phyloP scores from a whole-genome alignment of 2,888 invertebrate genomes.

The Cheilosia urbana region DNA sequence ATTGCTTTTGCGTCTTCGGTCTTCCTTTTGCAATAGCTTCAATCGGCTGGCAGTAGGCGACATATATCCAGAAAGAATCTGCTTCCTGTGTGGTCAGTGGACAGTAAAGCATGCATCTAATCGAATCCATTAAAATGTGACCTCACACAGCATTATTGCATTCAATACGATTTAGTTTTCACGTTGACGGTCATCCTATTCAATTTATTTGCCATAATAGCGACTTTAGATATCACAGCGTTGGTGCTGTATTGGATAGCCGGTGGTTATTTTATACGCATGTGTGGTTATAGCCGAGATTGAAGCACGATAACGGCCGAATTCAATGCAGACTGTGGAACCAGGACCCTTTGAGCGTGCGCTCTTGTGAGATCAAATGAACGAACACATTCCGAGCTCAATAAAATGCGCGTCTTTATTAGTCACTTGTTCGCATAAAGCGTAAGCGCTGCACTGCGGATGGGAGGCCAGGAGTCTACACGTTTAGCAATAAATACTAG shows the following conservation, averaged over 20 bases:
- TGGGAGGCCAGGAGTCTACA: slow-evolving; percentile 5
- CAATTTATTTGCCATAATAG: slow-evolving; percentile 6
- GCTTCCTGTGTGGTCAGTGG: slow-evolving; percentile 21
- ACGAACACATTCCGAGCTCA: slow-evolving; percentile 10
- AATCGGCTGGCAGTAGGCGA: not conserved
- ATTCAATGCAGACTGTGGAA: no score
- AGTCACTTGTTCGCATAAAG: slow-evolving; percentile 7
- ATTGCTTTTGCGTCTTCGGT: not conserved
- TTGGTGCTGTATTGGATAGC: not conserved
- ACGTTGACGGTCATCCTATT: not conserved
- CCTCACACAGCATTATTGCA: slow-evolving; percentile 26
- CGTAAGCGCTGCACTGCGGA: not conserved
- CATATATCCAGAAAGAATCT: not conserved
- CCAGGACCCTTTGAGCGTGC: no score
- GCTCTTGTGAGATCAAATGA: no score
- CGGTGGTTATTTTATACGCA: not conserved
- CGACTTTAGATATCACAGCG: not conserved
- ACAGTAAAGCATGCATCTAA: slow-evolving; percentile 17
- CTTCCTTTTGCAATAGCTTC: not conserved
- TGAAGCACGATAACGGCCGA: not conserved
- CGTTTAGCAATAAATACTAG: slow-evolving; percentile 30
- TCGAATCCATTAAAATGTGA: slow-evolving; percentile 33
- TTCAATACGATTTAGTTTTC: slow-evolving; percentile 7
- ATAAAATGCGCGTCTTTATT: slow-evolving; percentile 46
- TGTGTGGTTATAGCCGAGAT: slow-evolving; percentile 9